Base-by-base conservation (phyloP, 2,888 invertebrate species). In the Drosophila kambysellisi region DNA sequence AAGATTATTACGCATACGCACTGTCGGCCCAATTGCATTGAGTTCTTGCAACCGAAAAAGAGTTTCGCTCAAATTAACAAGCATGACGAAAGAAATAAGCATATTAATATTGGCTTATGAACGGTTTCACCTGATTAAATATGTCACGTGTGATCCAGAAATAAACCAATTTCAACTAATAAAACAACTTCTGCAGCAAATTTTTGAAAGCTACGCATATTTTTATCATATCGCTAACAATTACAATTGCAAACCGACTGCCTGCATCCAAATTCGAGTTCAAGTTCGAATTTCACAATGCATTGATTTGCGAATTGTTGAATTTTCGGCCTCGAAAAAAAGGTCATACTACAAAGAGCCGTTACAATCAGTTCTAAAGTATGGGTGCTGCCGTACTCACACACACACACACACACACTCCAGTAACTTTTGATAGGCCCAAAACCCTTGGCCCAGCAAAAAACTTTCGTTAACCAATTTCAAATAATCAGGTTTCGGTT, bases 401-500 rank as follows among this genome's bases (percentile, higher is more conserved):
- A 20, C 20, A n/a, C 11, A n/a, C 3, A 43, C 43, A 20, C 20
- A 46, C n/a, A 41, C 3, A 41, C 11, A 15, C 46, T 25, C 20
- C 11, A 2, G 25, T 4, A 3, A 51, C 30, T 67, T 67, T 43
- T 43, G 7, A 7, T 12, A 25, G 12, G 12, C 7, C 12, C 15
- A 15, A 25, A 46, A 25, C 15, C 7, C 25, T 46, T 25, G 46
- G 15, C 46, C 8, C 25, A 46, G 25, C 0, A 54, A 33, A 50
- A 11, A 57, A 32, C 46, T 63, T 53, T 58, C 30, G 37, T 33
- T 72, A 25, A 20, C 9, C 20, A 11, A 41, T 41, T 41, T 39
- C 35, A 58, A 60, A 60, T 58, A 63, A 60, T 68, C 74, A 48
- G 54, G 71, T 63, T 75, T 66, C 17, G 53, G 43, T 70, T 78